phyloP scores from a whole-genome alignment of 2,113 vertebrate species.

The Puma concolor region DNA sequence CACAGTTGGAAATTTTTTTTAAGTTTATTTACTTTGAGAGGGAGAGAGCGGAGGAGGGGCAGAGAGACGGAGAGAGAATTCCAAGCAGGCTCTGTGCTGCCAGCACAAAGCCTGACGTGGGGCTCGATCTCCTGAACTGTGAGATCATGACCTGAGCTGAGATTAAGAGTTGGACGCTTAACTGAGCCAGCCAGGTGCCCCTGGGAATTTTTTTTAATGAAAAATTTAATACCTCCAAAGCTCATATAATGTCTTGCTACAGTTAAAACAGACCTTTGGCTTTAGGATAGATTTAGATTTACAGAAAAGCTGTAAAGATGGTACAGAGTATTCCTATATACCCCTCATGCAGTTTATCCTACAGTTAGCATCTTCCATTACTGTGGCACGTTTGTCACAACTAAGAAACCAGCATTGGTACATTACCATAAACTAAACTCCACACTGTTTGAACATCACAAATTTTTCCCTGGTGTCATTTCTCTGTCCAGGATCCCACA shows the following conservation, averaged over 20 bases:
- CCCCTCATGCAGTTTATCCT: rapidly evolving
- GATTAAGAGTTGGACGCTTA: no score
- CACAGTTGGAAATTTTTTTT: background rate
- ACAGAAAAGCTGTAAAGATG: background rate
- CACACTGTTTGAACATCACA: background rate
- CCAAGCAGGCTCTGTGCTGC: no score
- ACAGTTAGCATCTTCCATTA: background rate
- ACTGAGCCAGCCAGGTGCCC: no score
- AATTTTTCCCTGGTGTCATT: background rate
- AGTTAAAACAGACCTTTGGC: background rate
- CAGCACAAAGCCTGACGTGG: no score
- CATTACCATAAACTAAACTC: background rate
- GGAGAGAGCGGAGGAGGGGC: no score
- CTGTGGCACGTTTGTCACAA: background rate
- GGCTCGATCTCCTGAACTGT: no score
- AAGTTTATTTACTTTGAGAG: background rate
- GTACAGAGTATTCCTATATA: background rate
- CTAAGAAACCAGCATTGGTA: background rate
- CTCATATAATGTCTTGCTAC: background rate
- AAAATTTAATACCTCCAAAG: background rate
- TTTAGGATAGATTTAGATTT: background rate
- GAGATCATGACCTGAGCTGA: no score
- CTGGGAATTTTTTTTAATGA: background rate
- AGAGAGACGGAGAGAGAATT: no score
- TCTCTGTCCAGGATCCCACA: background rate